Percentiles rank a stretch among this genome's conserved stretches.
Conservation (phyloP, 2,797 vertebrate species). For the Anabas testudineus region DNA sequence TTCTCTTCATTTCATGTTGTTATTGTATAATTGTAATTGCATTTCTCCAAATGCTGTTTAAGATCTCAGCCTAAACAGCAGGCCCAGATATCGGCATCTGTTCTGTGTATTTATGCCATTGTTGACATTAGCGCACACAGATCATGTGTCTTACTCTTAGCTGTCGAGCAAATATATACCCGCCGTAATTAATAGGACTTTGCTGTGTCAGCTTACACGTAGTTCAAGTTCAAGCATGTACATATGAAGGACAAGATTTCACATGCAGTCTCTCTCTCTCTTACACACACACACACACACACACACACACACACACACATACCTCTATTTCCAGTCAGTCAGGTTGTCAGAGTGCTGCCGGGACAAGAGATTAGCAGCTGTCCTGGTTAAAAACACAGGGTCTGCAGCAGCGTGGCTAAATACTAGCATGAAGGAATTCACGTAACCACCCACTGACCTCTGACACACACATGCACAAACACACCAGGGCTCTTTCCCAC, state of each 20-base stretch:
- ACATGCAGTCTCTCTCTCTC: slow-evolving; percentile 40
- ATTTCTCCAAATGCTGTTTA: too few relatives aligned
- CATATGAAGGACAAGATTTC: slow-evolving; percentile 34
- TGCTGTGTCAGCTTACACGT: slow-evolving; percentile 52
- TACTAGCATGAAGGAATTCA: slow-evolving; percentile 64
- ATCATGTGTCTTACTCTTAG: slow-evolving; percentile 26
- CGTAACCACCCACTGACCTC: slow-evolving; percentile 54
- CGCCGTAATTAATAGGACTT: slow-evolving; percentile 27
- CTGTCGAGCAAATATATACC: slow-evolving; percentile 39
- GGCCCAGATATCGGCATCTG: background rate
- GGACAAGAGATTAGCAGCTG: slow-evolving; percentile 69
- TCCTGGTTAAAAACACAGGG: slow-evolving; percentile 65
- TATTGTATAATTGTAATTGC: too few relatives aligned
- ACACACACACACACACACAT: too few relatives aligned
- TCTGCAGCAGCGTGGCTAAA: slow-evolving; percentile 55
- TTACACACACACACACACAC: slow-evolving; percentile 32
- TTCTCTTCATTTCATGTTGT: too few relatives aligned
- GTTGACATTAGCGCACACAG: slow-evolving; percentile 33
- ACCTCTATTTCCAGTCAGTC: slow-evolving; percentile 53
- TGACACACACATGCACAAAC: slow-evolving; percentile 26
- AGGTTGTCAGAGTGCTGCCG: slow-evolving; percentile 31
- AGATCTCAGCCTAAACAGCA: too few relatives aligned
- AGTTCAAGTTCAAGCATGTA: slow-evolving; percentile 52
- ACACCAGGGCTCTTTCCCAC: slow-evolving; percentile 58
- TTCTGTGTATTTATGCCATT: slow-evolving; percentile 33